These are phyloP conservation scores for Charadrius vociferus DNA, from an alignment of 2,113 vertebrate species.

Conservation along the genomic window DNA sequence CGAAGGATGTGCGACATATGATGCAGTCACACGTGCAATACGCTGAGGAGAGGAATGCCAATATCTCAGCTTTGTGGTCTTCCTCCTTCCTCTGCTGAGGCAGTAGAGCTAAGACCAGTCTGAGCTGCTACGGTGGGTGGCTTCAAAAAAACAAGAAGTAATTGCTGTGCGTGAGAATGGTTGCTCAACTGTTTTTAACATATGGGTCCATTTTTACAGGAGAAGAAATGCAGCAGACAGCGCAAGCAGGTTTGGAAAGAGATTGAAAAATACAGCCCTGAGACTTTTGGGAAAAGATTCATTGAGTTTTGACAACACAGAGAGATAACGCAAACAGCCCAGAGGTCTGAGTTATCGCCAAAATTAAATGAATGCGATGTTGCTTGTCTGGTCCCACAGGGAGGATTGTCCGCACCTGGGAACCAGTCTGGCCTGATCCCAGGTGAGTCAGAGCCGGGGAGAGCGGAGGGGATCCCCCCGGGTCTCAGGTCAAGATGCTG, in stretches of 20 bases:
- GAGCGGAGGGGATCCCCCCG: background rate
- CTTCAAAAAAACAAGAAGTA: background rate
- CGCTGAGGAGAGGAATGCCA: background rate
- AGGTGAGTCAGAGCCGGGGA: background rate
- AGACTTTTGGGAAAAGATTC: background rate
- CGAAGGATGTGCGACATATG: no score
- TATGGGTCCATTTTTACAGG: background rate
- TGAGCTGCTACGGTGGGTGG: background rate
- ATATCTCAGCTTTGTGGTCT: background rate
- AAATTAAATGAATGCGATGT: background rate
- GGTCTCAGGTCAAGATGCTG: accelerated
- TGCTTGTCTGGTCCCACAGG: background rate
- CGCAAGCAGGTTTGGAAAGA: background rate
- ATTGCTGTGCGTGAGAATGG: background rate
- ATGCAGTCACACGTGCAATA: background rate
- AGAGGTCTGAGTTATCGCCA: background rate
- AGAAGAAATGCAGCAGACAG: background rate
- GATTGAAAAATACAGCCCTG: background rate
- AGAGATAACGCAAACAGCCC: background rate
- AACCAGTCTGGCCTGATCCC: background rate
- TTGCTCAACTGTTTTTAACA: background rate
- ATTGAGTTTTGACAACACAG: background rate
- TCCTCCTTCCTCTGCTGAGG: background rate
- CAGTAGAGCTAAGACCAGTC: background rate
- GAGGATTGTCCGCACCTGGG: background rate